These are phyloP conservation scores for Scomberomorus guttatus DNA, from an alignment of 2,797 vertebrate genomes.

Conservation along the genomic window DNA sequence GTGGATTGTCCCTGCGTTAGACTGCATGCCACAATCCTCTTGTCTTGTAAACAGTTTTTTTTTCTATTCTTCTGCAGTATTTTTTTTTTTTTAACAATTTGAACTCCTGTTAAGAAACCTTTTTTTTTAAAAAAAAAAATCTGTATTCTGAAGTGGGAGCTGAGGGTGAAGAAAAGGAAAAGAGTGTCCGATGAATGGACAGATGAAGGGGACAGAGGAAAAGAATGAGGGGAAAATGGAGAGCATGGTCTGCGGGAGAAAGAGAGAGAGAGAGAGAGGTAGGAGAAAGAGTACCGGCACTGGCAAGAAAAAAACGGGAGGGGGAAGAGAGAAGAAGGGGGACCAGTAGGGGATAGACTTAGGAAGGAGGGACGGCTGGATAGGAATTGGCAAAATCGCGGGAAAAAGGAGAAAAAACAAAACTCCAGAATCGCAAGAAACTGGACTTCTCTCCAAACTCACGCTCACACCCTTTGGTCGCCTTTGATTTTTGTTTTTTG, in stretches of 20 bases:
- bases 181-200: slow-evolving; percentile 69
- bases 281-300: slow-evolving; percentile 79
- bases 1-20: slow-evolving; percentile 74
- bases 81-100: slow-evolving; percentile 33
- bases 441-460: slow-evolving; percentile 62
- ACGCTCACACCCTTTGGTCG: slow-evolving; percentile 22
- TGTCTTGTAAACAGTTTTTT: slow-evolving; percentile 65
- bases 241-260: slow-evolving; percentile 76
- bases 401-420: slow-evolving; percentile 69
- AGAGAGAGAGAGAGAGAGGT: slow-evolving; percentile 55
- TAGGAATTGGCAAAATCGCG: slow-evolving; percentile 78
- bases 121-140: slow-evolving; percentile 32
- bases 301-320: slow-evolving; percentile 75
- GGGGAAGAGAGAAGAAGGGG: slow-evolving; percentile 68
- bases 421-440: slow-evolving; percentile 68
- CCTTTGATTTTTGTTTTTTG: slow-evolving; percentile 60
- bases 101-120: slow-evolving; percentile 40
- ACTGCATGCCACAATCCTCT: slow-evolving; percentile 71
- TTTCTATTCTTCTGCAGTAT: slow-evolving; percentile 51
- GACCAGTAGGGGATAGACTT: slow-evolving; percentile 77
- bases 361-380: slow-evolving; percentile 76
- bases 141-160: slow-evolving; percentile 47
- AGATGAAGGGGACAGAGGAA: slow-evolving; percentile 69
- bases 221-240: slow-evolving; percentile 75
- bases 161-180: slow-evolving; percentile 47